These are phyloP conservation scores for Diorhabda carinulata DNA, from an alignment of 1,140 invertebrate species.

Conservation along the genomic window DNA sequence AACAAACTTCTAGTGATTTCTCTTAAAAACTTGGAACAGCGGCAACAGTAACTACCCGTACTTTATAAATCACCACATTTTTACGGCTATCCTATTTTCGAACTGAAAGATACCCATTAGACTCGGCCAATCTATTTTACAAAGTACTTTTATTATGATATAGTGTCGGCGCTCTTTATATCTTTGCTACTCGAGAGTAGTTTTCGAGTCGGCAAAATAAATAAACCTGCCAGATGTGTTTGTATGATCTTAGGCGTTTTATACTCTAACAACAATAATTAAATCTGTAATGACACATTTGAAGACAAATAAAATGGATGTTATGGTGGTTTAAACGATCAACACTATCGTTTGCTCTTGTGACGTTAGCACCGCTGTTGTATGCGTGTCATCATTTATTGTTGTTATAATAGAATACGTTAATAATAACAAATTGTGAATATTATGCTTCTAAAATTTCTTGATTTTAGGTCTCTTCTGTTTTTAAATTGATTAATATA, in stretches of 20 bases:
- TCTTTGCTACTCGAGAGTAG: conserved; percentile 3
- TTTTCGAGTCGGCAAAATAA: not conserved
- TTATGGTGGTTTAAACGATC: not conserved
- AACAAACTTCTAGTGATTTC: too few relatives aligned
- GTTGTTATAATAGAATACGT: too few relatives aligned
- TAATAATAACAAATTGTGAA: too few relatives aligned
- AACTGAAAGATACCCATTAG: conserved; percentile 20
- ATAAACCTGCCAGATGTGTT: conserved; percentile 20
- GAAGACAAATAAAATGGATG: not conserved
- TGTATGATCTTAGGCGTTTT: conserved; percentile 4
- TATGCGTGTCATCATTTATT: too few relatives aligned
- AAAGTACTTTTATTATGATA: conserved; percentile 24
- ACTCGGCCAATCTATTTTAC: conserved; percentile 22
- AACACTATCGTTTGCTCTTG: not conserved
- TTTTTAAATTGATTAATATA: too few relatives aligned
- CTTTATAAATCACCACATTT: conserved; percentile 13
- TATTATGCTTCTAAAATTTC: too few relatives aligned
- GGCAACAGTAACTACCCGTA: not conserved
- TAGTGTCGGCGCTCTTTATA: conserved; percentile 20
- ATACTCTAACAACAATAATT: conserved; percentile 1
- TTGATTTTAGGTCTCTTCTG: too few relatives aligned
- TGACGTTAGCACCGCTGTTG: too few relatives aligned
- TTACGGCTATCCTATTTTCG: conserved; percentile 17
- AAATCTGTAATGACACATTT: not conserved
- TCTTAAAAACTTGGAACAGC: too few relatives aligned